Evolutionary conservation across 1,140 invertebrate species (phyloP).

Genomic region (Papilio aristodemus): DNA sequence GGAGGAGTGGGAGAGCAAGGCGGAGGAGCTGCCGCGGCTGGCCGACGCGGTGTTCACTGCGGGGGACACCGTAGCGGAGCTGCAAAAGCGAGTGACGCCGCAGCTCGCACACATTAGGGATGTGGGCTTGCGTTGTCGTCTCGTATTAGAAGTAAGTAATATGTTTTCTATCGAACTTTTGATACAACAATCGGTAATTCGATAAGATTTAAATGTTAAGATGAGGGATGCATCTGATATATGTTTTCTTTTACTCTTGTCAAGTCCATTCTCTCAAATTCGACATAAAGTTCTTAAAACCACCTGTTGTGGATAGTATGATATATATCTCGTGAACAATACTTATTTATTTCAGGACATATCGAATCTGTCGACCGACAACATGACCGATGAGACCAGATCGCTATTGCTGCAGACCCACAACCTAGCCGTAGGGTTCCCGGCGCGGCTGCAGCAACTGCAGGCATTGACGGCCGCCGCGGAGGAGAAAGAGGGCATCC

Average conservation of each 20-base stretch:
- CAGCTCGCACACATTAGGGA: conserved; percentile 50
- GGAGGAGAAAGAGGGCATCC: conserved; percentile 82
- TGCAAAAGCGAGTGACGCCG: conserved; percentile 50
- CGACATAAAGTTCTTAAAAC: too few species aligned
- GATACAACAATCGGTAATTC: too few species aligned
- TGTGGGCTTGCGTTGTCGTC: conserved; percentile 51
- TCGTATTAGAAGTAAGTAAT: conserved; percentile 57
- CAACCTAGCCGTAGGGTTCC: conserved; percentile 53
- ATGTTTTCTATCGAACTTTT: too few species aligned
- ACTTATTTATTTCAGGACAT: conserved; percentile 64
- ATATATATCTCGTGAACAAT: too few species aligned
- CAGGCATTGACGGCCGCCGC: conserved; percentile 67
- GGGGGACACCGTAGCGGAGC: conserved; percentile 66
- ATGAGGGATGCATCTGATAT: too few species aligned
- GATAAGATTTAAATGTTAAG: too few species aligned
- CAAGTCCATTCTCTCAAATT: too few species aligned
- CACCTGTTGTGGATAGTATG: too few species aligned
- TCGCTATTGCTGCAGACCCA: conserved; percentile 47
- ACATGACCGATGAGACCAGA: conserved; percentile 55
- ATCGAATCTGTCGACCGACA: conserved; percentile 54
- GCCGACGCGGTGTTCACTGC: conserved; percentile 70
- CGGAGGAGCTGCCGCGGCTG: conserved; percentile 59
- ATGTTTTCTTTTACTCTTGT: too few species aligned
- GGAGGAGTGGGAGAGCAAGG: conserved; percentile 72
- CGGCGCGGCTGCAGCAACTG: conserved; percentile 49